Percentiles rank a stretch among this genome's conserved stretches.
phyloP scores from a whole-genome alignment of 2,113 vertebrate genomes.

The Acrocephalus arundinaceus region DNA sequence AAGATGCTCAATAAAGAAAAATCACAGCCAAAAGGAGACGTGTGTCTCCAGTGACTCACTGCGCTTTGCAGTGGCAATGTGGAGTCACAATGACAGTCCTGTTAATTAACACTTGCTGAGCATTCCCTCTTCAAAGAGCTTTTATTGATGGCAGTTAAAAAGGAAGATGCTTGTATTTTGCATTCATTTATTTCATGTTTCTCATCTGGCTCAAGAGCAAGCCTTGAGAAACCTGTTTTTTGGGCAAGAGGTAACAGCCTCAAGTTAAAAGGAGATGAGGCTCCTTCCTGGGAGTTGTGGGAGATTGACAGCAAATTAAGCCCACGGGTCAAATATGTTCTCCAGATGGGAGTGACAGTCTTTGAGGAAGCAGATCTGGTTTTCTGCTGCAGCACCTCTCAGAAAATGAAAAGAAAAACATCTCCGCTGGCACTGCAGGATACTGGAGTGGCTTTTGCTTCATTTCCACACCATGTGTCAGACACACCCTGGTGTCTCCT shows the following conservation, averaged over 20 bases:
- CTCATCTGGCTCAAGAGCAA: neutral
- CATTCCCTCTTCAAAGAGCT: neutral
- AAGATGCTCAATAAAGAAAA: neutral
- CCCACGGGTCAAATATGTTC: neutral
- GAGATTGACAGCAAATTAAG: constrained; percentile 16
- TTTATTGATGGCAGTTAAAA: neutral
- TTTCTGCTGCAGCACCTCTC: constrained; percentile 44
- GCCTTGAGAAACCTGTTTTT: neutral
- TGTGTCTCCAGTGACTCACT: neutral
- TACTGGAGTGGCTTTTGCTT: neutral
- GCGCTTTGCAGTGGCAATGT: neutral
- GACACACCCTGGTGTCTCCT: neutral
- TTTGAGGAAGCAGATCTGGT: constrained; percentile 45
- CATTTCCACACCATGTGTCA: neutral
- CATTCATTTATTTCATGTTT: neutral
- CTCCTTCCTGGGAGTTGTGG: constrained; percentile 14
- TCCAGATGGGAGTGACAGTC: constrained; percentile 39
- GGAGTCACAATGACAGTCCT: neutral
- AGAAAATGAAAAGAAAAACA: constrained; percentile 24
- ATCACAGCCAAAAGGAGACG: neutral
- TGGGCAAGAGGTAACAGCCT: neutral
- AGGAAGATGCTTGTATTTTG: neutral
- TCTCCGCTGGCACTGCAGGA: neutral
- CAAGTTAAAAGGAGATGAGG: neutral
- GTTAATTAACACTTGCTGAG: neutral